Evolutionary conservation across 2,113 vertebrate species (phyloP).

Genomic region (Semnornis frantzii): DNA sequence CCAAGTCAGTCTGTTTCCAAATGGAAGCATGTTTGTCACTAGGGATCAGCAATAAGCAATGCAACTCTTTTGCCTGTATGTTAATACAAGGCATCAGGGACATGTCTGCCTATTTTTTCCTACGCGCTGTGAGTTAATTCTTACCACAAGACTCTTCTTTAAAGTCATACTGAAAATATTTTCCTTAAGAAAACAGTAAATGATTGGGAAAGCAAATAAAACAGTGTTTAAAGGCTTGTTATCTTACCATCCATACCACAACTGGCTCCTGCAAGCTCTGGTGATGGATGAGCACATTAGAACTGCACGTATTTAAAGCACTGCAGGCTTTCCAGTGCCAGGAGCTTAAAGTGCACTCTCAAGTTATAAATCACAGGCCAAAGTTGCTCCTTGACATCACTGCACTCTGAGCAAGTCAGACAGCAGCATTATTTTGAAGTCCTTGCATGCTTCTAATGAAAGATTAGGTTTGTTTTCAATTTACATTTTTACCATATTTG

Average conservation of each 20-base stretch:
- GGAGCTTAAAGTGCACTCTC: slow-evolving; percentile 50
- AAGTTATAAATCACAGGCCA: slow-evolving; percentile 56
- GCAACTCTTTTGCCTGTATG: slow-evolving; percentile 20
- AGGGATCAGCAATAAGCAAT: slow-evolving; percentile 10
- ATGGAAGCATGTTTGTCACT: slow-evolving; percentile 4
- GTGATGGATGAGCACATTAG: slow-evolving; percentile 63
- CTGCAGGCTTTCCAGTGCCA: slow-evolving; percentile 49
- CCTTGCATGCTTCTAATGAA: slow-evolving; percentile 21
- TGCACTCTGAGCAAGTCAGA: neutral
- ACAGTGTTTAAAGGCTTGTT: slow-evolving; percentile 56
- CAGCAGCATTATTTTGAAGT: slow-evolving; percentile 18
- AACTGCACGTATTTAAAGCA: slow-evolving; percentile 51
- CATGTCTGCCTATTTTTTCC: neutral
- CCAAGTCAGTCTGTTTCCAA: slow-evolving; percentile 1
- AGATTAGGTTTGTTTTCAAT: slow-evolving; percentile 1
- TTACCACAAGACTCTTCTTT: slow-evolving; percentile 54
- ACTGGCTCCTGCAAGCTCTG: slow-evolving; percentile 35
- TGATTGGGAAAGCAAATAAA: slow-evolving; percentile 62
- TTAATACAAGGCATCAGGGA: slow-evolving; percentile 55
- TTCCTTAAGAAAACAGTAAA: slow-evolving; percentile 48
- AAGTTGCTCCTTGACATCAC: slow-evolving; percentile 7
- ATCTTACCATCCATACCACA: slow-evolving; percentile 49
- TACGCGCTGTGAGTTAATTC: slow-evolving; percentile 35
- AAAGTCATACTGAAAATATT: slow-evolving; percentile 47
- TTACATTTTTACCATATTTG: neutral